A percentile compares a stretch with the other conserved stretches of the same genome.
Evolutionary conservation across 2,888 invertebrate species (phyloP).

Genomic region (Asteroscopus sphinx): DNA sequence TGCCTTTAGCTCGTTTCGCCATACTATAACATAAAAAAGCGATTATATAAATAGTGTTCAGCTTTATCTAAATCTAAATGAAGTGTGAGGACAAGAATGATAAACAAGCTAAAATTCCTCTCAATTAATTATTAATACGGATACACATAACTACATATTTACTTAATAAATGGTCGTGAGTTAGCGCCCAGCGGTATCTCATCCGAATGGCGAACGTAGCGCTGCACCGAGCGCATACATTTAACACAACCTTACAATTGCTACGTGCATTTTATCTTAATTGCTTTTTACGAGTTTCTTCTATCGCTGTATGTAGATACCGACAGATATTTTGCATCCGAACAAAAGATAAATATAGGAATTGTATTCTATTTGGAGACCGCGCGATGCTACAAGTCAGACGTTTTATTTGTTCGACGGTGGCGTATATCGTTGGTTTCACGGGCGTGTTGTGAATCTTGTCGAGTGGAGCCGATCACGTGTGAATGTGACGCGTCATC

Average conservation of each 20-base stretch:
- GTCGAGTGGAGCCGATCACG: constrained; percentile 44
- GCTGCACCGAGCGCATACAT: constrained; percentile 13
- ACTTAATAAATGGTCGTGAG: constrained; percentile 2
- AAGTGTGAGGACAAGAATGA: not conserved
- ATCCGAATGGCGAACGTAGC: constrained; percentile 13
- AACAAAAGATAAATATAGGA: constrained; percentile 37
- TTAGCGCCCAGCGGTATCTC: constrained; percentile 13
- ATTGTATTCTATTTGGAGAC: constrained; percentile 13
- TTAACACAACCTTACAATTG: constrained; percentile 35
- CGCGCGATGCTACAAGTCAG: constrained; percentile 25
- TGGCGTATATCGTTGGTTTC: constrained; percentile 22
- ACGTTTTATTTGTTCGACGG: constrained; percentile 40
- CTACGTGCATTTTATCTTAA: constrained; percentile 48
- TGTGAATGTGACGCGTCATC: constrained; percentile 50
- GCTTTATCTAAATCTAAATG: constrained; percentile 2
- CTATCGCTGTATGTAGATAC: constrained; percentile 22
- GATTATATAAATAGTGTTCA: not conserved
- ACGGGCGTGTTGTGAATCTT: constrained; percentile 36
- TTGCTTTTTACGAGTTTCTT: constrained; percentile 46
- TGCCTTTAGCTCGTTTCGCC: no score
- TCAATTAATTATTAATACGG: constrained; percentile 14
- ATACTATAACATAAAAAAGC: no score
- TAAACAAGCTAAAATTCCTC: not conserved
- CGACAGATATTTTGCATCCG: constrained; percentile 34
- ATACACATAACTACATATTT: constrained; percentile 18